Conservation (phyloP, 1,140 invertebrate species). For the Lucilia cuprina region DNA sequence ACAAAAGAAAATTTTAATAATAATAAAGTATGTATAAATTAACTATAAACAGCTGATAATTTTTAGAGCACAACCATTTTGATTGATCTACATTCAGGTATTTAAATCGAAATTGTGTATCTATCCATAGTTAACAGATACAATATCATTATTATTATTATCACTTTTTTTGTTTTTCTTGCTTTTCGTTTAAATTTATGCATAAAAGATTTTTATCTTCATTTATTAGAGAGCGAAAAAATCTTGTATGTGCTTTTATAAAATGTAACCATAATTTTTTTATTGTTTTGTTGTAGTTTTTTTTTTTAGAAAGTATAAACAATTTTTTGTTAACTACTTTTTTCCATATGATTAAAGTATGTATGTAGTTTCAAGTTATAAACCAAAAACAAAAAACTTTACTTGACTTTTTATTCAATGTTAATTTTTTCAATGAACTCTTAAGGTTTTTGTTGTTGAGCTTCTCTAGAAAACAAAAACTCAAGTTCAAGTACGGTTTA, state of each 20-base stretch:
- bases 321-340: not conserved
- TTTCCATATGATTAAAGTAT: not conserved
- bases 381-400: not conserved
- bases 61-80: slow-evolving; percentile 11
- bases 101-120: not conserved
- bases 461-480: not conserved
- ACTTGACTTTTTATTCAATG: not conserved
- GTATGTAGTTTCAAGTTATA: not conserved
- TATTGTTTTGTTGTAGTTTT: not conserved
- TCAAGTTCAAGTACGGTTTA: slow-evolving; percentile 1
- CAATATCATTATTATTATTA: no score
- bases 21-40: not conserved
- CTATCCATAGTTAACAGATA: not conserved
- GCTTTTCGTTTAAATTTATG: not conserved
- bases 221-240: not conserved
- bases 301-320: slow-evolving; percentile 3
- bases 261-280: not conserved
- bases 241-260: not conserved
- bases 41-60: not conserved
- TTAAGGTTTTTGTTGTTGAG: not conserved
- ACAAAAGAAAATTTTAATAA: not conserved
- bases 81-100: not conserved
- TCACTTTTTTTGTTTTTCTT: not conserved
- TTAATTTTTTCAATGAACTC: slow-evolving; percentile 2
- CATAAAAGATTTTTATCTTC: not conserved